Conservation (phyloP, 2,113 vertebrate species). For the Beaufortia kweichowensis region DNA sequence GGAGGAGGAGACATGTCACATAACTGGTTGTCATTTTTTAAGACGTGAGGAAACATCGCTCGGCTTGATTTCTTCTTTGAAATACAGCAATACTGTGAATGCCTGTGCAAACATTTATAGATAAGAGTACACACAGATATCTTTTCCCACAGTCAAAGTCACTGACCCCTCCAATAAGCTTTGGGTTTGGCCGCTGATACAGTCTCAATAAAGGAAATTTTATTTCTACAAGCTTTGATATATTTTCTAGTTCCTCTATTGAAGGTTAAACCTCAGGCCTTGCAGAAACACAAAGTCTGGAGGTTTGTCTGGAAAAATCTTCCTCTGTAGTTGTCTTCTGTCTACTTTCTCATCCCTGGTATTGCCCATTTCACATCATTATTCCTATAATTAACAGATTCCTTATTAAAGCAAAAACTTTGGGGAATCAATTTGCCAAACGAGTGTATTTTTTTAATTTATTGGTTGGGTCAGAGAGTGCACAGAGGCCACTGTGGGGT, state of each 20-base stretch:
- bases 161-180: background rate
- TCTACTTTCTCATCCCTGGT: slow-evolving; percentile 41
- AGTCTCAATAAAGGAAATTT: slow-evolving; percentile 6
- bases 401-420: slow-evolving; percentile 49
- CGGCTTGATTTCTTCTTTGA: slow-evolving; percentile 64
- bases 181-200: background rate
- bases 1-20: slow-evolving; percentile 72
- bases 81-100: slow-evolving; percentile 61
- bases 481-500: background rate
- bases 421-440: background rate
- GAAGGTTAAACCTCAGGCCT: background rate
- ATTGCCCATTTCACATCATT: slow-evolving; percentile 52
- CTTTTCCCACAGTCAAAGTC: slow-evolving; percentile 8
- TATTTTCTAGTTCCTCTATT: slow-evolving; percentile 1
- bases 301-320: slow-evolving; percentile 47
- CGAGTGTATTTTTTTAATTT: background rate
- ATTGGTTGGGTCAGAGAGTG: background rate
- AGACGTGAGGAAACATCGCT: slow-evolving; percentile 69
- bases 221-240: background rate
- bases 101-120: slow-evolving; percentile 17
- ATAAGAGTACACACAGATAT: slow-evolving; percentile 4
- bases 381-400: slow-evolving; percentile 56
- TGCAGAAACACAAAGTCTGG: slow-evolving; percentile 3
- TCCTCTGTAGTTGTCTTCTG: background rate
- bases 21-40: slow-evolving; percentile 73